Percentiles rank a stretch among this genome's conserved stretches.
Conservation (phyloP, 2,888 invertebrate species). For the Melanargia galathea region DNA sequence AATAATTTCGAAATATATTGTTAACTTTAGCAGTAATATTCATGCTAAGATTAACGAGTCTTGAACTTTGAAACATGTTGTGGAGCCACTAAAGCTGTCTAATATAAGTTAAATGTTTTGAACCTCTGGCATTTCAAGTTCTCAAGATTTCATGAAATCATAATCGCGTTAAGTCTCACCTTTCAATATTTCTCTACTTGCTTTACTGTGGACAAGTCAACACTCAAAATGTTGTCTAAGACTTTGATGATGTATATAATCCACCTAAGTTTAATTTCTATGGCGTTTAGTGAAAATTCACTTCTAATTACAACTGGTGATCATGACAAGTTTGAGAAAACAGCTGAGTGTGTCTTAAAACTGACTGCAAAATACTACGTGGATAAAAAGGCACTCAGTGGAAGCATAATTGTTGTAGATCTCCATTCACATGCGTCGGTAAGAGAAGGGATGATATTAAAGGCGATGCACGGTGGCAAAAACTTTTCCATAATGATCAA, state of each 20-base stretch:
- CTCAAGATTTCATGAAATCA: background rate
- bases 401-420: constrained; percentile 77
- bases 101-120: constrained; percentile 17
- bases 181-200: background rate
- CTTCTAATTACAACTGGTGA: constrained; percentile 65
- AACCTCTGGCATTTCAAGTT: constrained; percentile 14
- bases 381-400: constrained; percentile 75
- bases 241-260: constrained; percentile 21
- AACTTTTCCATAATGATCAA: constrained; percentile 80
- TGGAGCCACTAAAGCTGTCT: no score
- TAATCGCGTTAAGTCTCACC: constrained; percentile 17
- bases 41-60: no score
- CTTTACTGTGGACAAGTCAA: background rate
- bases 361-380: constrained; percentile 79
- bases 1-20: no score
- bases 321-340: constrained; percentile 66
- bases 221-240: constrained; percentile 25
- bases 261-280: constrained; percentile 46
- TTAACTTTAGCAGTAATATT: no score
- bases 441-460: constrained; percentile 67
- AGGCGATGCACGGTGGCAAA: constrained; percentile 71
- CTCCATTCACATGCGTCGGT: constrained; percentile 72
- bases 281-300: constrained; percentile 57
- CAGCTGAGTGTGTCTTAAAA: constrained; percentile 77
- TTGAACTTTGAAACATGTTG: no score